Conservation (phyloP, 2,113 vertebrate species). For the Blennius ocellaris region DNA sequence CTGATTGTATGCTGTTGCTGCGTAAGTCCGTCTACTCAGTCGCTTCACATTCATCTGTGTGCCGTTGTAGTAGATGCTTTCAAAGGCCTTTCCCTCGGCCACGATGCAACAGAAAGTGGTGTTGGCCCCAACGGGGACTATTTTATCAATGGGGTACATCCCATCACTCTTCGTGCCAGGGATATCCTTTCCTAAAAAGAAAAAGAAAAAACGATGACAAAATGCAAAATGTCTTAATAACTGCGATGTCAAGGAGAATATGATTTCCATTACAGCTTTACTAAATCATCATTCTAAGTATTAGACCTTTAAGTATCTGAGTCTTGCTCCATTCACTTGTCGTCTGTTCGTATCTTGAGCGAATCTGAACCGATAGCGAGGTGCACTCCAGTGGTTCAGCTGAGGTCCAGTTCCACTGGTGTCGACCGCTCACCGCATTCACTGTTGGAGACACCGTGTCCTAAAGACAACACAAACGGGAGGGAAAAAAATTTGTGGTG, state of each 20-base stretch:
- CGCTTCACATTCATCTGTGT: slow-evolving; percentile 31
- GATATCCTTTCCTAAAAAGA: slow-evolving; percentile 69
- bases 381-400: slow-evolving; percentile 80
- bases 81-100: slow-evolving; percentile 34
- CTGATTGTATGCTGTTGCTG: slow-evolving; percentile 47
- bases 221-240: background rate
- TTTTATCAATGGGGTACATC: slow-evolving; percentile 69
- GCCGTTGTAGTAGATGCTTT: background rate
- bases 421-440: slow-evolving; percentile 40
- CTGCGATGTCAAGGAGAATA: too few relatives aligned
- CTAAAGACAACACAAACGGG: slow-evolving; percentile 47
- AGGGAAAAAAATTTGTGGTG: slow-evolving; percentile 8
- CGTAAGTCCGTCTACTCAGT: slow-evolving; percentile 76
- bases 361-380: slow-evolving; percentile 73
- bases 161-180: slow-evolving; percentile 5
- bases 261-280: too few relatives aligned
- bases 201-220: background rate
- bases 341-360: slow-evolving; percentile 68
- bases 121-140: slow-evolving; percentile 66
- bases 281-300: too few relatives aligned
- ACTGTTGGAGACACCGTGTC: slow-evolving; percentile 42
- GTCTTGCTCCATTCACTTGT: slow-evolving; percentile 77
- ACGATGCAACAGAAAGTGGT: slow-evolving; percentile 82
- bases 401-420: slow-evolving; percentile 80
- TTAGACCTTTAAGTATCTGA: slow-evolving; percentile 63